Percentiles rank a stretch among this genome's conserved stretches.
Conservation (phyloP, 2,797 vertebrate genomes). For the Acanthis flammea region DNA sequence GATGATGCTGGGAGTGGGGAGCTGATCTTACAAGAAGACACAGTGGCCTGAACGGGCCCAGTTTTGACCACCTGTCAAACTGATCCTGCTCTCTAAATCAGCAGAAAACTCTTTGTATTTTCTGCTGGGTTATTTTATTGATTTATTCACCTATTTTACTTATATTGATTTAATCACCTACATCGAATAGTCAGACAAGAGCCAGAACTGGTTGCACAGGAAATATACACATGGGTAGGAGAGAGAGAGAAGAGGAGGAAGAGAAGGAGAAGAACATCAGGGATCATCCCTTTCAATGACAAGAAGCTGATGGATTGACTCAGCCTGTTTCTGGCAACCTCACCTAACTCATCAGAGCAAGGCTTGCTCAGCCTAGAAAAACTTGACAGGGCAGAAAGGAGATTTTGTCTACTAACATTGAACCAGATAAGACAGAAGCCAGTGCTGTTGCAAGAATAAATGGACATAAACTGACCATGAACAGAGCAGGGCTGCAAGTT, state of each 20-base stretch:
- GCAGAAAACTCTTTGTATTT: background rate
- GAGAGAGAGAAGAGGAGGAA: background rate
- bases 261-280: background rate
- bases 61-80: background rate
- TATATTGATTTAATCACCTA: background rate
- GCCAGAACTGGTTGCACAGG: background rate
- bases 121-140: background rate
- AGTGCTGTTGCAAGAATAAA: background rate
- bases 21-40: background rate
- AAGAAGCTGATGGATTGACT: background rate
- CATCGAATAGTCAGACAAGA: background rate
- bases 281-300: background rate
- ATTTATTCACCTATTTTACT: background rate
- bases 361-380: background rate
- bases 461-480: background rate
- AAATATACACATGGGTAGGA: background rate
- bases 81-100: background rate
- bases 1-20: background rate
- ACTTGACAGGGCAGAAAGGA: background rate
- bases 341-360: background rate
- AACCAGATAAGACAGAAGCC: background rate
- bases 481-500: background rate
- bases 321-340: background rate
- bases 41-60: background rate
- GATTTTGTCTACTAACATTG: background rate